phyloP scores from a whole-genome alignment of 2,797 vertebrate genomes.

The Hyperoplus lanceolatus region DNA sequence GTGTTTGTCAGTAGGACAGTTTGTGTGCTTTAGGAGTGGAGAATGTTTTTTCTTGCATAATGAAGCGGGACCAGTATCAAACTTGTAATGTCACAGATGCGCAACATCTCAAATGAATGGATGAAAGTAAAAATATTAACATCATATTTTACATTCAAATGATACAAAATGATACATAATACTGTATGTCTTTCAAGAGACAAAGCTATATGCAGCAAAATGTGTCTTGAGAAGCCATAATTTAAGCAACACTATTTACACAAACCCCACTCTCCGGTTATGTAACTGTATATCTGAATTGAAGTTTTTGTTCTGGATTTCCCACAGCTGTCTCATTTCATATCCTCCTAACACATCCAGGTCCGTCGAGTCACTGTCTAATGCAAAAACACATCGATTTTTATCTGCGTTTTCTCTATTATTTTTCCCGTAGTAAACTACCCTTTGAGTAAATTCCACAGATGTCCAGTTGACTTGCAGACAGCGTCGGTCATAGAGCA shows the following conservation, averaged over 20 bases:
- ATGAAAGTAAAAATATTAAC: neutral
- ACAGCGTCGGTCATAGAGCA: conserved; percentile 53
- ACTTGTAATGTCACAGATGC: conserved; percentile 14
- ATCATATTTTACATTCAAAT: no score
- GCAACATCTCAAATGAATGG: neutral
- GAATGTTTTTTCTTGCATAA: neutral
- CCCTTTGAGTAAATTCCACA: conserved; percentile 64
- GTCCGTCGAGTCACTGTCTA: neutral
- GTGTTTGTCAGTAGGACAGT: conserved; percentile 39
- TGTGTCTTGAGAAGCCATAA: conserved; percentile 2
- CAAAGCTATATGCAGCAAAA: conserved; percentile 1
- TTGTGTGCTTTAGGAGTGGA: conserved; percentile 32
- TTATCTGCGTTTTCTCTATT: neutral
- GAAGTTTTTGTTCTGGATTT: conserved; percentile 41
- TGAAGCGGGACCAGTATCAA: neutral
- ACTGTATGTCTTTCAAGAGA: neutral
- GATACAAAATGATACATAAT: no score
- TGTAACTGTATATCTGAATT: conserved; percentile 47
- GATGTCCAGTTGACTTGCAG: conserved; percentile 72
- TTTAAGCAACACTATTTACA: conserved; percentile 10
- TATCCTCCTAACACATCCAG: neutral
- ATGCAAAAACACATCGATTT: neutral
- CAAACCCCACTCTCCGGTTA: conserved; percentile 27
- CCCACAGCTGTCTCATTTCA: conserved; percentile 42
- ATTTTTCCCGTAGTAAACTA: conserved; percentile 27